Conservation (phyloP, 2,797 vertebrate genomes). For the Anguilla obscura region DNA sequence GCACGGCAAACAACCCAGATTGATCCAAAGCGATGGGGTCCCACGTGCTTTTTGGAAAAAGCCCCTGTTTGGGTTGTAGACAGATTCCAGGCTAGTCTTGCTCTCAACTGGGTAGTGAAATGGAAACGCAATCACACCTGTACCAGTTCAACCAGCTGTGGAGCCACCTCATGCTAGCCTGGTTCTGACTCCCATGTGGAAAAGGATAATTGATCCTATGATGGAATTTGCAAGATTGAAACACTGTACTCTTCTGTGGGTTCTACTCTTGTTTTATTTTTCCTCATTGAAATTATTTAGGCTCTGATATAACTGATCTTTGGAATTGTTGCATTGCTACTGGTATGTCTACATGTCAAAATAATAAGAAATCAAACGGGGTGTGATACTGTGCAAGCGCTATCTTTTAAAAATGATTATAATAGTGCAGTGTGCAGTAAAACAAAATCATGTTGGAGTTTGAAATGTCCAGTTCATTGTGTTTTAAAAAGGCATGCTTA, state of each 20-base stretch:
- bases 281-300: neutral
- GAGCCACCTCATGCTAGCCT: neutral
- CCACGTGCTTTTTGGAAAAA: neutral
- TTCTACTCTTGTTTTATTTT: neutral
- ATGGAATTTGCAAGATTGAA: neutral
- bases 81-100: neutral
- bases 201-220: neutral
- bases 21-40: neutral
- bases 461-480: neutral
- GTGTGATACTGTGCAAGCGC: neutral
- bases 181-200: neutral
- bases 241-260: neutral
- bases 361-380: neutral
- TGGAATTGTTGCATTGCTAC: too few relatives aligned
- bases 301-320: neutral
- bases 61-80: neutral
- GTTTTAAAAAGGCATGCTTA: neutral
- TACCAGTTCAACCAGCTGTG: neutral
- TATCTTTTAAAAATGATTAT: neutral
- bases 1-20: neutral
- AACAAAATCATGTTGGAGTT: neutral
- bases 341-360: too few relatives aligned
- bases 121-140: neutral
- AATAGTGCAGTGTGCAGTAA: neutral
- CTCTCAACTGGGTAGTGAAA: neutral